A percentile compares a stretch with the other conserved stretches of the same genome.
Conservation (phyloP, 30 jellyfish, hydroid and myxozoan species). For the Hydractinia echinata region DNA sequence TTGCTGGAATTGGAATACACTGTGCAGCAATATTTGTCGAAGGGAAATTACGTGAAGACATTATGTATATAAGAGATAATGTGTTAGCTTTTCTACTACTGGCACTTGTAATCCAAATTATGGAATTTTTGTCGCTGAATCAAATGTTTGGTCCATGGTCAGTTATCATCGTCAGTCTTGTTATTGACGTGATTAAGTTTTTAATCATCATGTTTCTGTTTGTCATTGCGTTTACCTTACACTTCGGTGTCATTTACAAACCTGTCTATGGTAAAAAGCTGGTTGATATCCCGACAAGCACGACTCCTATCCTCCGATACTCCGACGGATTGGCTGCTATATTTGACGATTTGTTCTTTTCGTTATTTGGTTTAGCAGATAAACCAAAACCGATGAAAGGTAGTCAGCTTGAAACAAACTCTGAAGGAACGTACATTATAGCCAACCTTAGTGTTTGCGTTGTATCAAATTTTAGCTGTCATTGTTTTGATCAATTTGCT, state of each 20-base stretch:
- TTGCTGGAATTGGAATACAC: conserved; percentile 58
- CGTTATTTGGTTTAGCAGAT: conserved; percentile 76
- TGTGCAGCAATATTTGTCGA: conserved; percentile 42
- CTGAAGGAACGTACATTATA: conserved; percentile 62
- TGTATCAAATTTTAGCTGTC: conserved; percentile 71
- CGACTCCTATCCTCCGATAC: conserved; percentile 26
- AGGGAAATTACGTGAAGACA: conserved; percentile 63
- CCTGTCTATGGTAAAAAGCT: conserved; percentile 64
- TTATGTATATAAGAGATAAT: conserved; percentile 86
- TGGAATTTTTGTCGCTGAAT: conserved; percentile 84
- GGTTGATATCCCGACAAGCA: conserved; percentile 47
- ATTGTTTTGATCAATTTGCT: conserved; percentile 79
- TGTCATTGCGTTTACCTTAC: conserved; percentile 82
- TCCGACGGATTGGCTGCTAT: conserved; percentile 43
- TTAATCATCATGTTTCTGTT: conserved; percentile 75
- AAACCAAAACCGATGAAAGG: conserved; percentile 39
- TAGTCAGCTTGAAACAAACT: conserved; percentile 59
- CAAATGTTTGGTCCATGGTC: conserved; percentile 98
- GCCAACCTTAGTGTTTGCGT: conserved; percentile 72
- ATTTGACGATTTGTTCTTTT: conserved; percentile 65
- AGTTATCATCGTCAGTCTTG: conserved; percentile 72
- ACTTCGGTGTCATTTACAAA: conserved; percentile 71
- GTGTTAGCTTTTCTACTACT: conserved; percentile 72
- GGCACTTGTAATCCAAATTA: conserved; percentile 58
- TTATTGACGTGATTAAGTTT: conserved; percentile 72